A percentile compares a stretch with the other conserved stretches of the same genome.
Evolutionary conservation across 2,113 vertebrate genomes (phyloP).

Genomic region (Melanostigma gelatinosum): DNA sequence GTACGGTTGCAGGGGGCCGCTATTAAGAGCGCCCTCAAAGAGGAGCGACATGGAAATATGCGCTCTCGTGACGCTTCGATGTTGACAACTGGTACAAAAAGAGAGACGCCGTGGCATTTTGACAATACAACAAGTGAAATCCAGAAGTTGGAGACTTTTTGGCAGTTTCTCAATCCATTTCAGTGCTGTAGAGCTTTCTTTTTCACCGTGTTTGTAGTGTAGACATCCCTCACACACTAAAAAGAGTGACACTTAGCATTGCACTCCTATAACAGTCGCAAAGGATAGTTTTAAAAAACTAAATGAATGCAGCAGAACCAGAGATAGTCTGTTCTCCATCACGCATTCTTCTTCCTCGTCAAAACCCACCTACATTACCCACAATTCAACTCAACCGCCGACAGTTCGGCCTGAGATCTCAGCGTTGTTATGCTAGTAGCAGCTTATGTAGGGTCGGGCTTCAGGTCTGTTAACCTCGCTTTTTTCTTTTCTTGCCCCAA

Average conservation of each 20-base stretch:
- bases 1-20: slow-evolving; percentile 34
- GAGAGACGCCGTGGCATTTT: slow-evolving; percentile 2
- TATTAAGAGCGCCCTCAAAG: slow-evolving; percentile 13
- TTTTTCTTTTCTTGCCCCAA: background rate
- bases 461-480: background rate
- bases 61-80: background rate
- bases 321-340: background rate
- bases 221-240: background rate
- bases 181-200: too few relatives aligned
- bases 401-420: background rate
- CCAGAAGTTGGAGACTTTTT: background rate
- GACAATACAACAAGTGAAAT: slow-evolving; percentile 7
- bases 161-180: background rate
- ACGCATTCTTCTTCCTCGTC: background rate
- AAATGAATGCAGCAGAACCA: background rate
- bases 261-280: background rate
- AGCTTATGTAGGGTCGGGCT: background rate
- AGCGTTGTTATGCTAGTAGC: background rate
- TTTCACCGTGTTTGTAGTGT: background rate
- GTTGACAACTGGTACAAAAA: slow-evolving; percentile 22
- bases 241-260: background rate
- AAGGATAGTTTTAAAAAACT: background rate
- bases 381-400: background rate
- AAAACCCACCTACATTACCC: background rate
- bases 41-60: slow-evolving; percentile 23